A percentile compares a stretch with the other conserved stretches of the same genome.
These are phyloP conservation scores for Acrossocheilus wenchowensis DNA, from an alignment of 2,797 vertebrate species.

Conservation along the genomic window DNA sequence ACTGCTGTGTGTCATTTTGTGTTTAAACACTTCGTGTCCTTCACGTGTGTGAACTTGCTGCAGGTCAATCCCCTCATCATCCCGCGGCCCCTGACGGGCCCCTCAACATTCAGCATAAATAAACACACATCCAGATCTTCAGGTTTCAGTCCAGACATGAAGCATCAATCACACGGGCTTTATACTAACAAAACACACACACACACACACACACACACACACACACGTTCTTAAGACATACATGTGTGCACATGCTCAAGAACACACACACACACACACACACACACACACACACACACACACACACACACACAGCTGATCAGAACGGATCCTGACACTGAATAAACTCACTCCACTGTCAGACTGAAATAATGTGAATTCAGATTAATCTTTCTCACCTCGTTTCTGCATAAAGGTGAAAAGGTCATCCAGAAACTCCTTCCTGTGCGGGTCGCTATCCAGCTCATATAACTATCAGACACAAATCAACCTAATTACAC, in stretches of 20 bases:
- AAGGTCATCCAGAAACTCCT: constrained; percentile 95
- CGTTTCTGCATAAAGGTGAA: constrained; percentile 99
- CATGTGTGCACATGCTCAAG: neutral
- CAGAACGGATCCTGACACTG: neutral
- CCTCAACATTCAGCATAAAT: constrained; percentile 11
- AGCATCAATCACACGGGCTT: constrained; percentile 18
- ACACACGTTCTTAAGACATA: constrained; percentile 44
- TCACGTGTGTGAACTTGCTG: constrained; percentile 8
- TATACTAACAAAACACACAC: neutral
- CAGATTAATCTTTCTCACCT: constrained; percentile 73
- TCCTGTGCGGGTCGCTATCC: constrained; percentile 92
- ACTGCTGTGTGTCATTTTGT: neutral
- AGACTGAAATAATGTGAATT: neutral
- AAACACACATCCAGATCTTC: constrained; percentile 28
- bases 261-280: neutral
- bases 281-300: neutral
- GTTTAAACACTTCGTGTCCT: neutral
- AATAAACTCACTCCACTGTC: neutral
- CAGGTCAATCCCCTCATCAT: constrained; percentile 4
- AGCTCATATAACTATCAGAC: constrained; percentile 88
- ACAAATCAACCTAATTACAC: neutral
- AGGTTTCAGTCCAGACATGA: constrained; percentile 46
- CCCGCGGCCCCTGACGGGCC: neutral
- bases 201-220: constrained; percentile 24
- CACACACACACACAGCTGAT: neutral